Percentiles rank a stretch among this genome's conserved stretches.
Conservation (phyloP, 2,888 invertebrate genomes). For the Malachius bipustulatus region DNA sequence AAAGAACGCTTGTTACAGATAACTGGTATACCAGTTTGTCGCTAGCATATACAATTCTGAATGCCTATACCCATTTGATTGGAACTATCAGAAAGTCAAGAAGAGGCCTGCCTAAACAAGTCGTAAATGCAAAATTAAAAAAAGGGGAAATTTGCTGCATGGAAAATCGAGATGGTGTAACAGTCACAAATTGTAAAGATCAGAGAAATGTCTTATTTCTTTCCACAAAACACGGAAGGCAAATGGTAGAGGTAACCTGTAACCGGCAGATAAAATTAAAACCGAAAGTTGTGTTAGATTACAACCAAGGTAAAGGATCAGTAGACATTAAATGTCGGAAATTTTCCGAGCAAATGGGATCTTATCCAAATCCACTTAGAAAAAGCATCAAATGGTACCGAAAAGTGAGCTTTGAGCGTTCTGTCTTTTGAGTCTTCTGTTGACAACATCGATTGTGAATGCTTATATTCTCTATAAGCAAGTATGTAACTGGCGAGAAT, state of each 20-base stretch:
- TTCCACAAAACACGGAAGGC: no score
- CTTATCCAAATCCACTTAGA: conserved; percentile 1
- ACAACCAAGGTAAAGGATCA: conserved; percentile 1
- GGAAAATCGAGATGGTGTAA: neutral
- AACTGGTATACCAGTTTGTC: conserved; percentile 11
- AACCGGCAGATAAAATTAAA: no score
- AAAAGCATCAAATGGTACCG: conserved; percentile 1
- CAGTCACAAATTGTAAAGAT: conserved; percentile 1
- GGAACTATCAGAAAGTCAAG: conserved; percentile 7
- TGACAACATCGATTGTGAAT: neutral
- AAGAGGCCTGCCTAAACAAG: conserved; percentile 5
- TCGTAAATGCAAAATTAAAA: conserved; percentile 9
- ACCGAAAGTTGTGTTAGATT: no score
- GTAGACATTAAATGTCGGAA: no score
- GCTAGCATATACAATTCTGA: conserved; percentile 10
- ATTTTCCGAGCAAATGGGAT: conserved; percentile 1
- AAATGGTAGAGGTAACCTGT: no score
- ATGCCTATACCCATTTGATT: conserved; percentile 10
- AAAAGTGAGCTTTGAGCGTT: conserved; percentile 1
- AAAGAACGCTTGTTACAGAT: conserved; percentile 11
- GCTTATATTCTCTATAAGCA: neutral
- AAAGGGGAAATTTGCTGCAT: conserved; percentile 6
- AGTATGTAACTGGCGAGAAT: neutral
- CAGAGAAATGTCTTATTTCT: conserved; percentile 3
- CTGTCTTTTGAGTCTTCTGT: no score